Percentiles rank a stretch among this genome's conserved stretches.
Conservation (phyloP, 1,140 invertebrate species). For the Eupristina koningsbergeri region DNA sequence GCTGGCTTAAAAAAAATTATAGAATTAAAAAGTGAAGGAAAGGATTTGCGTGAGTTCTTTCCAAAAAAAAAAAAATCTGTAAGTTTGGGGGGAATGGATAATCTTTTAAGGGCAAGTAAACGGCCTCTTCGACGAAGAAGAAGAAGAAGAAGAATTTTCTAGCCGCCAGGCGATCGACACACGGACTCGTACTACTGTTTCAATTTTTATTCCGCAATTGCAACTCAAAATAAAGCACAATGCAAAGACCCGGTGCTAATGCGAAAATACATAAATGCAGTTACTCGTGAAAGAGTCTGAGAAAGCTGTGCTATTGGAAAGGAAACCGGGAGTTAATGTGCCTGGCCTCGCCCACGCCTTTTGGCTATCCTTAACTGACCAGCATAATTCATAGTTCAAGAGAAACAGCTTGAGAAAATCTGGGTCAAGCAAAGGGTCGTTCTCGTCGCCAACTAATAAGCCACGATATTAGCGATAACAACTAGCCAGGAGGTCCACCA, state of each 20-base stretch:
- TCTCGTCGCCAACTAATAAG: constrained; percentile 59
- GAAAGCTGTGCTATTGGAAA: background rate
- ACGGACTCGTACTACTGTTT: too few species aligned
- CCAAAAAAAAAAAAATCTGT: too few species aligned
- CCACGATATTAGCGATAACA: constrained; percentile 62
- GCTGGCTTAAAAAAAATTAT: too few species aligned
- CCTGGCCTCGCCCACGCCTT: constrained; percentile 54
- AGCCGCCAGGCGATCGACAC: too few species aligned
- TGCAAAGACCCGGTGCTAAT: background rate
- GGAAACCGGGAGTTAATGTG: constrained; percentile 24
- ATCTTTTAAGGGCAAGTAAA: too few species aligned
- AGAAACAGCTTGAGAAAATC: constrained; percentile 57
- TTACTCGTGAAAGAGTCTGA: background rate
- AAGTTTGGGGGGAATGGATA: too few species aligned
- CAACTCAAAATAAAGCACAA: background rate
- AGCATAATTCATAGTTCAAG: constrained; percentile 56
- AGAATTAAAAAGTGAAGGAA: too few species aligned
- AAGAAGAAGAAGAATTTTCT: too few species aligned
- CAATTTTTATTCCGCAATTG: too few species aligned
- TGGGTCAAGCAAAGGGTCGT: constrained; percentile 53
- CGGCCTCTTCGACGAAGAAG: too few species aligned
- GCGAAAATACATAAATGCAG: background rate
- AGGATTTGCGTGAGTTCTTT: too few species aligned
- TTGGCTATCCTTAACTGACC: constrained; percentile 51
- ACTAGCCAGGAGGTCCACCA: constrained; percentile 56